Conservation (phyloP, 2,113 vertebrate genomes). For the Echinops telfairi region DNA sequence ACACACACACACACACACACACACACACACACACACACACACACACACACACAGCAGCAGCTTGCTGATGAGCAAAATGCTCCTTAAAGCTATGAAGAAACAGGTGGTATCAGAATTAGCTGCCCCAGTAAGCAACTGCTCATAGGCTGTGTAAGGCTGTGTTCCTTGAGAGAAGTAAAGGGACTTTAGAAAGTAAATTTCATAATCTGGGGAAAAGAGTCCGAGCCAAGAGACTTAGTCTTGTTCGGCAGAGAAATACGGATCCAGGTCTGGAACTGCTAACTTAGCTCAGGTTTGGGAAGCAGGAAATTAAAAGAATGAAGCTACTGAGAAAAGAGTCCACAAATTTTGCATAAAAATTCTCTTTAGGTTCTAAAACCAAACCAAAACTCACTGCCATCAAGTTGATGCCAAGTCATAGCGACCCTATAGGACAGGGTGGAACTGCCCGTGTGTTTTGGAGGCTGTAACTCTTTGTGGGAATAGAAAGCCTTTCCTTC, state of each 20-base stretch:
- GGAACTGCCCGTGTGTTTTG: too few relatives aligned
- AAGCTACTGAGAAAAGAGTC: not conserved
- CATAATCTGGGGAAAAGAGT: not conserved
- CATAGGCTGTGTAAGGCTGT: not conserved
- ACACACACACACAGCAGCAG: too few relatives aligned
- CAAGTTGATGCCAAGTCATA: too few relatives aligned
- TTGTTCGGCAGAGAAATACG: not conserved
- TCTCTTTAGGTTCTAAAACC: not conserved
- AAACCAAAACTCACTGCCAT: too few relatives aligned
- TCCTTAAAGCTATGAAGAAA: not conserved
- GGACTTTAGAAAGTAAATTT: not conserved
- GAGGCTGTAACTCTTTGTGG: too few relatives aligned
- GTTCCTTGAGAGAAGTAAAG: not conserved
- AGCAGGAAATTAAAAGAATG: not conserved
- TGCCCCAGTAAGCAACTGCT: not conserved
- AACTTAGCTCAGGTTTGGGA: not conserved
- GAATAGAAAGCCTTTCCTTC: too few relatives aligned
- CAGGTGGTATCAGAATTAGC: not conserved
- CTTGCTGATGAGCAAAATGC: not conserved
- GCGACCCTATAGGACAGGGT: too few relatives aligned
- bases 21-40: too few relatives aligned
- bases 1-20: too few relatives aligned
- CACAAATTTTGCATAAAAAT: not conserved
- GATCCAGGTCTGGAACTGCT: not conserved
- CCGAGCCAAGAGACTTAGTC: not conserved